Evolutionary conservation across 1,140 invertebrate genomes (phyloP), one percentile per base, ranked within the genome.

Genomic region (Diorhabda sublineata): DNA sequence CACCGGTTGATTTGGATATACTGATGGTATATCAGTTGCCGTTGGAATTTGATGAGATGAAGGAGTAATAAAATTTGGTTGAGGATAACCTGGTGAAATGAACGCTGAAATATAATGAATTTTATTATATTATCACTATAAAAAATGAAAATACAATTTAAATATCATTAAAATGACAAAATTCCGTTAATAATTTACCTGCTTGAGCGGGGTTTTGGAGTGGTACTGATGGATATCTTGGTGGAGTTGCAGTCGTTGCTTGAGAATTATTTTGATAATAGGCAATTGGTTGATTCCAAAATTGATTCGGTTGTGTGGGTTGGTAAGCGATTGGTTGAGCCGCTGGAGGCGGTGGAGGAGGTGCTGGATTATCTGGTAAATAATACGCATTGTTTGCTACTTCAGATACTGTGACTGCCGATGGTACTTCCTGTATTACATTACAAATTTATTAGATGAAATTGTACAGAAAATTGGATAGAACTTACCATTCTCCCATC

Each of bases 401-500:
- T 57, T 76, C 75, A n/a, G 64, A 26, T 58, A 65, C 56, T 42
- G 43, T n/a, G 6, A 52, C 47, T 52, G 47, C n/a, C n/a, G 47
- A 4, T 52, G 47, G n/a, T 8, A 52, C 47, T 52, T 52, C 47
- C 47, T 52, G n/a, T n/a, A 52, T 6, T 52, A 8, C 4, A 26
- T 26, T 26, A 26, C 0, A 26, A 26, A 26, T 26, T 26, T 26
- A 26, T 26, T 26, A 26, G 26, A 26, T 26, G 26, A 26, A 26
- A 26, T n/a, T 60, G 58, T 26, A 6, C 58, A 64, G 11, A 65
- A 65, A 65, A 1, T 0, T 42, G 0, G 4, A 47, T n/a, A 26
- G 61, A 59, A 70, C 72, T 73, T 73, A 79, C 78, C 66, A 79
- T 75, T 69, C 80, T 69, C 9, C 64, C 64, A 47, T 81, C 79